Evolutionary conservation across 1,140 invertebrate genomes (phyloP).

Genomic region (Delia radicum): DNA sequence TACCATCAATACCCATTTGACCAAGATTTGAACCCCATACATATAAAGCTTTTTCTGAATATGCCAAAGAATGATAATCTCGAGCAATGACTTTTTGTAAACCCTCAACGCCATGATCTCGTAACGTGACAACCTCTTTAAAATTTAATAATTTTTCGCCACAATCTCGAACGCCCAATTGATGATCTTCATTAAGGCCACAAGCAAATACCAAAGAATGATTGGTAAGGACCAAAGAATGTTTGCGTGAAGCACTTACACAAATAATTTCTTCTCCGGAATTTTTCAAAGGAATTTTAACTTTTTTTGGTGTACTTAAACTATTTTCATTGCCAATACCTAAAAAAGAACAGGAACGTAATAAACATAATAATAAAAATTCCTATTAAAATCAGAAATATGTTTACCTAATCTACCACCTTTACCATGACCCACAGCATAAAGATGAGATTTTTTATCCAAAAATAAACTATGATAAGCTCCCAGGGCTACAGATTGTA

Average conservation of each 20-base stretch:
- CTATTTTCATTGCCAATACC: slow-evolving; percentile 60
- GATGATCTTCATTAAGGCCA: slow-evolving; percentile 66
- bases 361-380: background rate
- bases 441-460: slow-evolving; percentile 60
- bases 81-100: slow-evolving; percentile 53
- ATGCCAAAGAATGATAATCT: slow-evolving; percentile 68
- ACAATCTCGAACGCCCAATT: slow-evolving; percentile 63
- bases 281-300: slow-evolving; percentile 57
- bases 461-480: slow-evolving; percentile 72
- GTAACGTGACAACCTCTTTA: slow-evolving; percentile 52
- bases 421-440: slow-evolving; percentile 70
- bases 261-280: slow-evolving; percentile 44
- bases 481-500: slow-evolving; percentile 60
- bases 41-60: slow-evolving; percentile 58
- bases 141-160: slow-evolving; percentile 60
- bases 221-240: slow-evolving; percentile 65
- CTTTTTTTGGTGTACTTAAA: slow-evolving; percentile 59
- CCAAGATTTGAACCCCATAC: slow-evolving; percentile 73
- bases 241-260: slow-evolving; percentile 61
- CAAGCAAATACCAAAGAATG: slow-evolving; percentile 63
- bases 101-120: slow-evolving; percentile 37
- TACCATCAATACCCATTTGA: slow-evolving; percentile 62
- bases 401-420: slow-evolving; percentile 67
- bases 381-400: background rate
- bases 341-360: slow-evolving; percentile 6